Conservation (phyloP, 2,888 invertebrate species). For the Erebia ligea region DNA sequence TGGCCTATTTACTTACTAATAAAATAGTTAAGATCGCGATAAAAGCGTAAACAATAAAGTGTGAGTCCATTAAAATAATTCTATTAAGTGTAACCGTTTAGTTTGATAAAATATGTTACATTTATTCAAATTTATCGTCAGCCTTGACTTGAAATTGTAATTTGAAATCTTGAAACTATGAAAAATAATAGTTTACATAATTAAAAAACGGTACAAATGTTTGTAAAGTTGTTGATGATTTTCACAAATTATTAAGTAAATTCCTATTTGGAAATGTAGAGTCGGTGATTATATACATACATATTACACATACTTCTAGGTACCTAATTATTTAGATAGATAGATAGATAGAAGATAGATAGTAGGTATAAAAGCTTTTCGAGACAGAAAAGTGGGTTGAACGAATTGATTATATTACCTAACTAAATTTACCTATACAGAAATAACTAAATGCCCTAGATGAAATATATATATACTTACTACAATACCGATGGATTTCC, state of each 20-base stretch:
- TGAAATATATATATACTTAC: not conserved
- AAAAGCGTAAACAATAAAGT: slow-evolving; percentile 15
- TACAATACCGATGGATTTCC: not conserved
- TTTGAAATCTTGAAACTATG: not conserved
- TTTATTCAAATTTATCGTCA: slow-evolving; percentile 1
- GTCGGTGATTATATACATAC: not conserved
- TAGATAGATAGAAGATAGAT: too few species aligned
- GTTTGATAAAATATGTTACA: slow-evolving; percentile 12
- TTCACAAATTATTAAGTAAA: not conserved
- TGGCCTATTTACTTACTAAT: slow-evolving; percentile 2
- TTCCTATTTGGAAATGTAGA: not conserved
- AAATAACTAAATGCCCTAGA: too few species aligned
- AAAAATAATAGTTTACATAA: not conserved
- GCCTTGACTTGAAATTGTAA: slow-evolving; percentile 3
- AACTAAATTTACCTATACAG: too few species aligned
- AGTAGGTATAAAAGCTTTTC: too few species aligned
- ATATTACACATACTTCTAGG: not conserved
- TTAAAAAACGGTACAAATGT: not conserved
- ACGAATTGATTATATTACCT: too few species aligned
- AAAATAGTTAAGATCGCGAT: slow-evolving; percentile 10
- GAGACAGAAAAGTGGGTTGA: not conserved
- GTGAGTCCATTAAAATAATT: slow-evolving; percentile 18
- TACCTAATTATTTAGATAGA: too few species aligned
- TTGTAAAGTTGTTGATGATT: too few species aligned
- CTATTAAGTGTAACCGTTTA: slow-evolving; percentile 14